phyloP scores from a whole-genome alignment of 2,888 invertebrate genomes.

The Polymixis flavicincta region DNA sequence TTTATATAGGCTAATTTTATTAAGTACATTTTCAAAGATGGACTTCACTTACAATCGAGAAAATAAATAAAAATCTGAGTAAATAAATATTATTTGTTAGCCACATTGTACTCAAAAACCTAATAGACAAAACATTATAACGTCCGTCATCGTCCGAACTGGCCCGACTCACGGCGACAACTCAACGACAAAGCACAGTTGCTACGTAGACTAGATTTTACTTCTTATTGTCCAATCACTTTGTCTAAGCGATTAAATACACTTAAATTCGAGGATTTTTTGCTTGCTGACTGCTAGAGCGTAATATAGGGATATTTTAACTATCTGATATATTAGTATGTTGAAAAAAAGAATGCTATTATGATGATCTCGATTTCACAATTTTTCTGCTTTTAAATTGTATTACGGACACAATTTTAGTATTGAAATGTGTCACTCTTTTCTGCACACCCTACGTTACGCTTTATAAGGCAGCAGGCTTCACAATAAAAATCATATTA shows the following conservation, averaged over 20 bases:
- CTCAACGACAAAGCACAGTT: slow-evolving; percentile 81
- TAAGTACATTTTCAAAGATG: slow-evolving; percentile 25
- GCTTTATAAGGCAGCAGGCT: slow-evolving; percentile 47
- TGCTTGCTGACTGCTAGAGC: slow-evolving; percentile 45
- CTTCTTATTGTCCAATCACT: slow-evolving; percentile 89
- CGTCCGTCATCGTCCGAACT: slow-evolving; percentile 55
- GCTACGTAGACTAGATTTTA: slow-evolving; percentile 86
- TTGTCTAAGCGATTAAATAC: slow-evolving; percentile 82
- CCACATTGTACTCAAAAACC: slow-evolving; percentile 45
- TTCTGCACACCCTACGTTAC: slow-evolving; percentile 31
- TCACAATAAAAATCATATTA: slow-evolving; percentile 73
- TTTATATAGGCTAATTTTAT: background rate
- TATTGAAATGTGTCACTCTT: background rate
- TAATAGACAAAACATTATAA: slow-evolving; percentile 29
- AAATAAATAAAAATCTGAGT: background rate
- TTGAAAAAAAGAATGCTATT: too few relatives aligned
- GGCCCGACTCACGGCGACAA: slow-evolving; percentile 57
- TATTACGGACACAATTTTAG: background rate
- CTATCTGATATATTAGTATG: background rate
- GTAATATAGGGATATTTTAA: slow-evolving; percentile 21
- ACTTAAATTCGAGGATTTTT: slow-evolving; percentile 87
- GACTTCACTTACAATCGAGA: background rate
- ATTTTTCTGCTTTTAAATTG: background rate
- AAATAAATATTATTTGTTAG: background rate
- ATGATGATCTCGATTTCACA: background rate